phyloP scores from a whole-genome alignment of 2,888 invertebrate species.

The Drosophila macrothrix region DNA sequence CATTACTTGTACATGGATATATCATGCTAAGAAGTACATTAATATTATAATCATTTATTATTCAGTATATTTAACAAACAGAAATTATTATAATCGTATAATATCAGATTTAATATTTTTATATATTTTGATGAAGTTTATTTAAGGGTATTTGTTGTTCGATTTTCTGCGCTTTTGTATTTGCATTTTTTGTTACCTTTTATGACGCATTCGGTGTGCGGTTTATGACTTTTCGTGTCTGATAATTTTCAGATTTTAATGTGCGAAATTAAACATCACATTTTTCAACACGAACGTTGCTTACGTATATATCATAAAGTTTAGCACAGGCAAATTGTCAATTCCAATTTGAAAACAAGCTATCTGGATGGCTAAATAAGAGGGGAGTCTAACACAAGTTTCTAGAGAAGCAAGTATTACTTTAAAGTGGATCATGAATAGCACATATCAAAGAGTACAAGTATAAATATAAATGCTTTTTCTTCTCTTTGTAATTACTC shows the following conservation, averaged over 20 bases:
- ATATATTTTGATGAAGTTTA: neutral
- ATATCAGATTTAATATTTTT: neutral
- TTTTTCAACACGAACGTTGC: conserved; percentile 83
- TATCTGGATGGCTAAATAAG: neutral
- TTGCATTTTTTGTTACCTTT: conserved; percentile 22
- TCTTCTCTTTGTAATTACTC: neutral
- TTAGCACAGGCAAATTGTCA: conserved; percentile 35
- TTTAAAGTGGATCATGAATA: neutral
- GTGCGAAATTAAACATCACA: conserved; percentile 84
- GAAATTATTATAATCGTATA: neutral
- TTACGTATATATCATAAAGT: conserved; percentile 56
- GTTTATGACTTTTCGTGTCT: conserved; percentile 83
- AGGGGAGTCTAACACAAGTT: neutral
- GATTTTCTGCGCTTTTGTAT: rapidly evolving
- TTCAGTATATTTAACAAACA: rapidly evolving
- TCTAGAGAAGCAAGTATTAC: neutral
- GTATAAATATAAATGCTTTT: neutral
- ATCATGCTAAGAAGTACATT: neutral
- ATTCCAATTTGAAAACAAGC: neutral
- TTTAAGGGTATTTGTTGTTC: conserved; percentile 24
- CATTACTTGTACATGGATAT: neutral
- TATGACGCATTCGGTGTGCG: conserved; percentile 75
- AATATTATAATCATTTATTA: neutral
- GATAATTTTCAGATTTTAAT: conserved; percentile 84
- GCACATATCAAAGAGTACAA: neutral